A percentile compares a stretch with the other conserved stretches of the same genome.
phyloP scores from a whole-genome alignment of 2,113 vertebrate genomes.

The Psilopogon haemacephalus region DNA sequence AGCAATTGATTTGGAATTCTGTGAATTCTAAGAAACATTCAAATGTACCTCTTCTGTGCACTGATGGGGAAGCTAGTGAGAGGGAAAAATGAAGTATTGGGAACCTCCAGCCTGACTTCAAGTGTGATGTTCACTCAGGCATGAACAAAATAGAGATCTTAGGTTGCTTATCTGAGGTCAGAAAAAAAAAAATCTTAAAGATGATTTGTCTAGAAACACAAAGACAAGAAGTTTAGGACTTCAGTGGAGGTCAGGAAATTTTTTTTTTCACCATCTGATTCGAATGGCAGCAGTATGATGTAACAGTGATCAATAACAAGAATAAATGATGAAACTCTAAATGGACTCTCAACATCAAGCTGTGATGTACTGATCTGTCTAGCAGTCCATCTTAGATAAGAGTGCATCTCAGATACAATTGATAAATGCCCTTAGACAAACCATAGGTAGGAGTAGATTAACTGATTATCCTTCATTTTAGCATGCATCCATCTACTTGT shows the following conservation, averaged over 20 bases:
- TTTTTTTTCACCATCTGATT: not conserved
- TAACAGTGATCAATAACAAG: not conserved
- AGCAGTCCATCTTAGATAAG: not conserved
- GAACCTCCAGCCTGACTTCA: not conserved
- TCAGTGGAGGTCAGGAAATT: not conserved
- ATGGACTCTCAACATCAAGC: not conserved
- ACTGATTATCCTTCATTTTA: not conserved
- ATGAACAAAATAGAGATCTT: not conserved
- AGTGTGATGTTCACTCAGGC: rapidly evolving
- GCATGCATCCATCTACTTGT: not conserved
- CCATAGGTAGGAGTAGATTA: not conserved
- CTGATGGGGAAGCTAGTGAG: not conserved
- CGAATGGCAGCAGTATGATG: not conserved
- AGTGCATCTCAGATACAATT: not conserved
- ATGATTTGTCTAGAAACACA: not conserved
- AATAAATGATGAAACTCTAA: not conserved
- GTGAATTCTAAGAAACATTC: not conserved
- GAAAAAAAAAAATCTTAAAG: not conserved
- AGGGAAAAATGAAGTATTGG: not conserved
- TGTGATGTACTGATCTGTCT: not conserved
- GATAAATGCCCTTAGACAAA: not conserved
- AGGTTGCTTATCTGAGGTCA: not conserved
- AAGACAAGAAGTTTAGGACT: not conserved
- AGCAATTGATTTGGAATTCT: not conserved
- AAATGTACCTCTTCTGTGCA: not conserved